Base-by-base conservation (phyloP, 2,797 vertebrate genomes). In the Rhinophrynus dorsalis region DNA sequence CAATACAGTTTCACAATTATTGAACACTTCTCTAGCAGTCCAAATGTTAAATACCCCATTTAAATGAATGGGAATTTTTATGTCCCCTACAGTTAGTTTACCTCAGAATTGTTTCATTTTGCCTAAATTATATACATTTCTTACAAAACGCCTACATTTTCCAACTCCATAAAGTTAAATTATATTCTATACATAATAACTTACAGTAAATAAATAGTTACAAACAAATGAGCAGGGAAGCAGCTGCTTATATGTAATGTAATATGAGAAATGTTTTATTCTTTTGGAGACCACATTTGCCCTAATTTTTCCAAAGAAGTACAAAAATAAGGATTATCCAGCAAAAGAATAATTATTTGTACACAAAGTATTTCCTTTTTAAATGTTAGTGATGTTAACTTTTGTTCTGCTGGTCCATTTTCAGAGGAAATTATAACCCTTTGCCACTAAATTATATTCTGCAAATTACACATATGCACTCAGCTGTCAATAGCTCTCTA, bases 361-460 rank as follows among this genome's bases (percentile, higher is more conserved):
- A 57, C 23, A 37, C 30, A 48, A 33, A 56, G 5, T 23, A 62
- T 66, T 44, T 48, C 40, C 15, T 54, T 50, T 59, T 47, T 51
- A 23, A 59, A 50, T 59, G 59, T 29, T 64, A 33, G 26, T 11
- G 17, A 51, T 45, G 24, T 66, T 44, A n/a, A 67, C 70, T 52
- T 66, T 73, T 67, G 47, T 66, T 60, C 35, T 52, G 3, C 37
- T 60, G 29, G 55, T 54, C 55, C 55, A 67, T 59, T 59, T 65
- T 44, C 54, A 54, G 10, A 51, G 68, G 24, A 73, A 73, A 66
- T 73, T 59, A 73, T 45, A 51, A 58, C 70, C 47, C 37, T 60
- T 66, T 40, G 15, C 38, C 45, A 27, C 55, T 42, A 35, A 67
- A 73, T 73, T 58, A 60, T 73, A 73, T 60, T 73, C 70, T 59